Percentiles rank a stretch among this genome's conserved stretches.
Conservation (phyloP, 2,113 vertebrate species). For the Pluvianellus socialis region DNA sequence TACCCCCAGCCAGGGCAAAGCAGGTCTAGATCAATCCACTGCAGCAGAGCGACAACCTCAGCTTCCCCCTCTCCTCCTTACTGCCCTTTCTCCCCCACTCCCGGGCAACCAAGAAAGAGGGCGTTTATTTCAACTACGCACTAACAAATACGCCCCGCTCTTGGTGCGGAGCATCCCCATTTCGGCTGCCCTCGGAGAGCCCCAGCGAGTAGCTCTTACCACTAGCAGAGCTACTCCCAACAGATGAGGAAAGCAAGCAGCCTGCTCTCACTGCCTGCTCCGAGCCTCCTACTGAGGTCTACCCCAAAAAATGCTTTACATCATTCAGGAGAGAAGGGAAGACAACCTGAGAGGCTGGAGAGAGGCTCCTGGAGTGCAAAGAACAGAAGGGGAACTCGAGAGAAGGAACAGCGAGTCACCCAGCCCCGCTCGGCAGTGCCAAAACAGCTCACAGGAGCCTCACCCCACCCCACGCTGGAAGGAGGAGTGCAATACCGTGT, state of each 20-base stretch:
- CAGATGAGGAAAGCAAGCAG: not conserved
- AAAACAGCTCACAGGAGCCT: not conserved
- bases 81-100: not conserved
- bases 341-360: not conserved
- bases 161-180: not conserved
- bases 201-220: not conserved
- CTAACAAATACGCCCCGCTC: not conserved
- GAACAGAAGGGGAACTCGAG: not conserved
- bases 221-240: not conserved
- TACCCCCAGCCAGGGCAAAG: not conserved
- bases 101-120: not conserved
- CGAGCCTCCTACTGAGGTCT: not conserved
- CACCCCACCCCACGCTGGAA: rapidly evolving
- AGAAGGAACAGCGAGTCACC: not conserved
- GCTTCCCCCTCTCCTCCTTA: not conserved
- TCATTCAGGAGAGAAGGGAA: not conserved
- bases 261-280: not conserved
- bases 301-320: not conserved
- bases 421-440: not conserved
- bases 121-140: not conserved
- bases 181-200: not conserved
- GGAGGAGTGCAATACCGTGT: not conserved
- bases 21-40: not conserved
- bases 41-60: too few relatives aligned
- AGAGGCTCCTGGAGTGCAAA: not conserved